Evolutionary conservation across 1,140 invertebrate species (phyloP).

Genomic region (Cataglyphis hispanica): DNA sequence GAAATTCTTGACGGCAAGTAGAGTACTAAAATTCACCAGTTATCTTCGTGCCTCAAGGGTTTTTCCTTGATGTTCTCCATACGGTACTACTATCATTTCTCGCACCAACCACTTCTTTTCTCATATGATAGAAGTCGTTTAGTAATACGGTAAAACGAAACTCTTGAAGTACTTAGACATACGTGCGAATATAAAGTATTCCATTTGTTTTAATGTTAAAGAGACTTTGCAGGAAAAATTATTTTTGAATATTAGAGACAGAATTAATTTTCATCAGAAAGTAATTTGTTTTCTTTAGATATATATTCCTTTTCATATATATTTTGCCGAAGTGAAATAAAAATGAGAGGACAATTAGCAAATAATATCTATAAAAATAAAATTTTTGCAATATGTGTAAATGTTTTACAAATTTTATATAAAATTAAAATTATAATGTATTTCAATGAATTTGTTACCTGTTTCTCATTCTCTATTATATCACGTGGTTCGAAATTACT

Average conservation of each 20-base stretch:
- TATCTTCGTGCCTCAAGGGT: slow-evolving; percentile 70
- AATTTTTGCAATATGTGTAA: not conserved
- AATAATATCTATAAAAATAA: not conserved
- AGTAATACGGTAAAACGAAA: slow-evolving; percentile 41
- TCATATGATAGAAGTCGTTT: slow-evolving; percentile 30
- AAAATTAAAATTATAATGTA: slow-evolving; percentile 27
- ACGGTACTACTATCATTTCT: not conserved
- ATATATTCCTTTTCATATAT: too few species aligned
- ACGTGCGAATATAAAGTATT: slow-evolving; percentile 49
- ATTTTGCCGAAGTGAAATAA: not conserved
- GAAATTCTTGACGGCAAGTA: slow-evolving; percentile 12
- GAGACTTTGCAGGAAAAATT: not conserved
- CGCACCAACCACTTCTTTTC: not conserved
- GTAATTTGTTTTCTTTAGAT: not conserved
- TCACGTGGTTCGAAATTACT: not conserved
- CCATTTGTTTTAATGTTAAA: slow-evolving; percentile 21
- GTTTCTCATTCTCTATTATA: slow-evolving; percentile 9
- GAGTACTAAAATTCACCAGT: slow-evolving; percentile 76
- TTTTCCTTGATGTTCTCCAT: slow-evolving; percentile 46
- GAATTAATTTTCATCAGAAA: slow-evolving; percentile 49
- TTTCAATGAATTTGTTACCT: slow-evolving; percentile 19
- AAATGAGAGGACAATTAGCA: not conserved
- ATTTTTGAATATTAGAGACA: slow-evolving; percentile 8
- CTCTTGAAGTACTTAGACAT: not conserved
- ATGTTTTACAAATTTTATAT: not conserved